A percentile compares a stretch with the other conserved stretches of the same genome.
Evolutionary conservation across 2,113 vertebrate genomes (phyloP).

Genomic region (Centropus bengalensis): DNA sequence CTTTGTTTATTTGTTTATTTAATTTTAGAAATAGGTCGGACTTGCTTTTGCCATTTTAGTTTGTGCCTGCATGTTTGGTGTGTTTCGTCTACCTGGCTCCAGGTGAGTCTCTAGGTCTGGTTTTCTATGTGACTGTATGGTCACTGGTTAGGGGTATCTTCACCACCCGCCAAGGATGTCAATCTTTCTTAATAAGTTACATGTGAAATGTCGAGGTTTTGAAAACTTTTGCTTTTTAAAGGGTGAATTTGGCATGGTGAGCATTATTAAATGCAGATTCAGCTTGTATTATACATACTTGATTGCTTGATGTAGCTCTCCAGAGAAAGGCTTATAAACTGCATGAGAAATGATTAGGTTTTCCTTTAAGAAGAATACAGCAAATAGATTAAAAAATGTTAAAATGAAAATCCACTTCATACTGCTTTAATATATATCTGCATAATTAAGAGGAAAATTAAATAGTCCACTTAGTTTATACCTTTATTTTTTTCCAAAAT

Average conservation of each 20-base stretch:
- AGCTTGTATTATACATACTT: not conserved
- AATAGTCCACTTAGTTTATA: not conserved
- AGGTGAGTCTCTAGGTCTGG: not conserved
- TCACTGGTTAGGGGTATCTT: not conserved
- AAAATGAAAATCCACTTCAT: not conserved
- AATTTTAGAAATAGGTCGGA: not conserved
- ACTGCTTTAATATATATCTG: not conserved
- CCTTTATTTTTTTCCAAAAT: not conserved
- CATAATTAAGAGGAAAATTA: not conserved
- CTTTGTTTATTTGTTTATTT: not conserved
- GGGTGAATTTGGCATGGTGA: not conserved
- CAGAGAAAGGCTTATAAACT: not conserved
- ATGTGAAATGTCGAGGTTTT: not conserved
- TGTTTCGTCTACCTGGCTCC: not conserved
- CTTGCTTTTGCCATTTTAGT: not conserved
- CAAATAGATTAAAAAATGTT: slow-evolving; percentile 27
- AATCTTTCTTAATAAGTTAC: not conserved
- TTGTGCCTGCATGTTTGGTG: not conserved
- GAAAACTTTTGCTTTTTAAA: slow-evolving; percentile 2
- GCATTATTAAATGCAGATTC: not conserved
- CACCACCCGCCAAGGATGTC: not conserved
- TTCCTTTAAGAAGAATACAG: not conserved
- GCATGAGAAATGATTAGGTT: slow-evolving; percentile 13
- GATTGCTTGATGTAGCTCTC: not conserved
- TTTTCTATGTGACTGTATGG: not conserved